Evolutionary conservation across 1,140 invertebrate genomes (phyloP), one percentile per base, ranked within the genome.

Genomic region (Melanaphis sacchari): DNA sequence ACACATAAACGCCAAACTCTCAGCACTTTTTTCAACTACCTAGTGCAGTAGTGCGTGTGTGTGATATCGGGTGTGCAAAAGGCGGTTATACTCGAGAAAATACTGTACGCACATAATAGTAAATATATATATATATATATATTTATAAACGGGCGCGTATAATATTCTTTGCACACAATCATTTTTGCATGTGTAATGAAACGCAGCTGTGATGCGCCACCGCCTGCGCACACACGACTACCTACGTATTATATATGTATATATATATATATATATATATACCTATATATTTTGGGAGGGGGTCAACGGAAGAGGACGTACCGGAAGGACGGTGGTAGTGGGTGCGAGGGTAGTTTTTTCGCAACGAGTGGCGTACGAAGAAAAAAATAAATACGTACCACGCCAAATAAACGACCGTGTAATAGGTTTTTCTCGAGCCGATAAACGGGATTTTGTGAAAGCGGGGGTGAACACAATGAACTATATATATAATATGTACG

Each of bases 381-480:
- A 76, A 76, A 91, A 76, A 76, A 91, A 91, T 43, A 59, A 90
- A 91, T 46, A 49, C 87, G 46, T 49, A 40, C n/a, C 46, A 26
- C 66, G 81, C 43, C 81, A 93, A 93, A 93, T 93, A 93, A 93
- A 85, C 91, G 91, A 93, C 91, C 91, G 91, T 93, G 91, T 93
- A 93, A 93, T 93, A 85, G 91, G 91, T 84, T 93, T 85, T 93
- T 82, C 91, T 84, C 91, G 91, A 82, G 46, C 22, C 81, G 46
- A 93, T 93, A 93, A 93, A 93, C 91, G 91, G 76, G 91, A 93
- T 93, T 93, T 85, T n/a, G 91, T 54, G 26, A 84, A 85, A 66
- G 46, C 91, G 81, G 81, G 81, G 91, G 81, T 46, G 91, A 93
- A 40, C 76, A 93, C 91, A 93, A 93, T 85, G 81, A 46, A 87